Percentiles rank a stretch among this genome's conserved stretches.
Evolutionary conservation across 2,797 vertebrate genomes (phyloP).

Genomic region (Coilia nasus): DNA sequence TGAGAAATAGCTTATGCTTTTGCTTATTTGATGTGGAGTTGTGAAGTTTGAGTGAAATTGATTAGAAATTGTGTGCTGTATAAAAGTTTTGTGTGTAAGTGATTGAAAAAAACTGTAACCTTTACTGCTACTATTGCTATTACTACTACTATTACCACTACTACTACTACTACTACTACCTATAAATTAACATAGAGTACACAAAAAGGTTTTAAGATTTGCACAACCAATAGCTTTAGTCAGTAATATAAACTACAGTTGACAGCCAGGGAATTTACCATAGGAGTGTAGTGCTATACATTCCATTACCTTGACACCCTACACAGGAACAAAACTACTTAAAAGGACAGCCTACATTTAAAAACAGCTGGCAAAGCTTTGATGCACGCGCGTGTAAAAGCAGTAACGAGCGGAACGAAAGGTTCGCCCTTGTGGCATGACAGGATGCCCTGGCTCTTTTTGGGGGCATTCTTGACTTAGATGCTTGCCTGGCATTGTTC

Average conservation of each 20-base stretch:
- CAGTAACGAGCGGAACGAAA: neutral
- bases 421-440: neutral
- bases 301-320: neutral
- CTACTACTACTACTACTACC: neutral
- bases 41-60: too few species aligned
- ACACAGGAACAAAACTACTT: neutral
- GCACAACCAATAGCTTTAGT: neutral
- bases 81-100: too few species aligned
- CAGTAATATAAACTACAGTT: neutral
- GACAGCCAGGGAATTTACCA: neutral
- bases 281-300: neutral
- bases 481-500: neutral
- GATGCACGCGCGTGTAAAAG: neutral
- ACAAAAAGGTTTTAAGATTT: neutral
- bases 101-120: too few species aligned
- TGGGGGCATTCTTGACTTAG: neutral
- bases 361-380: constrained; percentile 10
- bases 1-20: too few species aligned
- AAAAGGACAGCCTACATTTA: neutral
- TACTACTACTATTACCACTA: neutral
- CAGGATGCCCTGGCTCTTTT: neutral
- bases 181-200: neutral
- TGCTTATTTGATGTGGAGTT: too few species aligned
- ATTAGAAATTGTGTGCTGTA: too few species aligned
- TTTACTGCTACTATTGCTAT: neutral